A percentile compares a stretch with the other conserved stretches of the same genome.
These are phyloP conservation scores for Amphipyra berbera DNA, from an alignment of 2,888 invertebrate species.

Conservation along the genomic window DNA sequence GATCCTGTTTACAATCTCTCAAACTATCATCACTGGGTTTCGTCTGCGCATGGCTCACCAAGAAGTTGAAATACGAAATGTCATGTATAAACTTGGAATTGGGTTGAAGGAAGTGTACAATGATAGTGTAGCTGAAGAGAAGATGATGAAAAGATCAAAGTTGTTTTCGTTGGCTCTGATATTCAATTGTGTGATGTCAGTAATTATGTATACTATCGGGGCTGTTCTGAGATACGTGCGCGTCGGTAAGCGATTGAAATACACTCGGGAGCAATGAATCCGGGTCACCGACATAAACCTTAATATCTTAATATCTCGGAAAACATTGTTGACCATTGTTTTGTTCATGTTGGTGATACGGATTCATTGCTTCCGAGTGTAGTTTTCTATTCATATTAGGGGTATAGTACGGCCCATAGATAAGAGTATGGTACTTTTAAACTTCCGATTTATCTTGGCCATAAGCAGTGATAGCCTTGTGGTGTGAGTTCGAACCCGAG, in stretches of 20 bases:
- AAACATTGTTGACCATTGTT: too few species aligned
- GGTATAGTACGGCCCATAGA: too few species aligned
- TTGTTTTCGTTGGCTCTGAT: constrained; percentile 37
- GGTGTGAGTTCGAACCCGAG: too few species aligned
- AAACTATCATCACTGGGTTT: constrained; percentile 23
- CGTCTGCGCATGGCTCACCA: constrained; percentile 31
- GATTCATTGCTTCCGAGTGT: too few species aligned
- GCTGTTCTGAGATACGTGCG: constrained; percentile 29
- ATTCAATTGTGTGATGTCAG: constrained; percentile 17
- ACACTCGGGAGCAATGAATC: too few species aligned
- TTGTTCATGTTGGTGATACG: too few species aligned
- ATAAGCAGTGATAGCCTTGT: too few species aligned
- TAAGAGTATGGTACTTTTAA: too few species aligned
- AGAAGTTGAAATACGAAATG: constrained; percentile 11
- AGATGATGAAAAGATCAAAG: constrained; percentile 39
- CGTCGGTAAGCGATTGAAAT: constrained; percentile 22
- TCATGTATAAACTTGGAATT: constrained; percentile 39
- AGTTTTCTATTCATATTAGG: too few species aligned
- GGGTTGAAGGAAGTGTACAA: constrained; percentile 33
- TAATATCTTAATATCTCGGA: too few species aligned
- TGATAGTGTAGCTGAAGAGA: constrained; percentile 23
- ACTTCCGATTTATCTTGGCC: too few species aligned
- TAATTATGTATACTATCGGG: constrained; percentile 32
- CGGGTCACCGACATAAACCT: too few species aligned
- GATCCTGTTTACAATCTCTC: constrained; percentile 28